Percentiles rank a stretch among this genome's conserved stretches.
Conservation (phyloP, 2,888 invertebrate species). For the Drosophila atroscutellata region DNA sequence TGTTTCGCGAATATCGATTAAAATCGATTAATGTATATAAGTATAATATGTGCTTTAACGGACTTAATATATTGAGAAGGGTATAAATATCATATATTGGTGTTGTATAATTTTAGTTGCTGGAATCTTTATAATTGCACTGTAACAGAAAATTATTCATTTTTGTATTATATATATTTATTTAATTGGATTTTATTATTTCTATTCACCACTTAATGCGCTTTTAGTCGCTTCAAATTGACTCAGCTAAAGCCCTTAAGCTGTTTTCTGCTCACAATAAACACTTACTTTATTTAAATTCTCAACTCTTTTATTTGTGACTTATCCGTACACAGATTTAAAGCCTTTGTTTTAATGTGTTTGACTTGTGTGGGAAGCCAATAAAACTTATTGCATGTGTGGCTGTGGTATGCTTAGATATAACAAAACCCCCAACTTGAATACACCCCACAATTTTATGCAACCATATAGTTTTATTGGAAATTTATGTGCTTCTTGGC, state of each 20-base stretch:
- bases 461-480: slow-evolving; percentile 56
- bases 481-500: slow-evolving; percentile 63
- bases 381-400: slow-evolving; percentile 22
- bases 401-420: slow-evolving; percentile 8
- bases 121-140: background rate
- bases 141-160: background rate
- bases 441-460: slow-evolving; percentile 36
- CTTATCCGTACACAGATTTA: slow-evolving; percentile 42
- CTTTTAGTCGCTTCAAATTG: background rate
- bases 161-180: background rate
- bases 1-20: background rate
- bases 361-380: slow-evolving; percentile 37
- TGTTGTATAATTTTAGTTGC: background rate
- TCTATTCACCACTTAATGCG: background rate
- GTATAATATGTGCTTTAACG: background rate
- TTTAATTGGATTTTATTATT: background rate
- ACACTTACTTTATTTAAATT: slow-evolving; percentile 63
- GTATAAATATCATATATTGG: background rate
- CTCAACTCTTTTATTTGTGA: slow-evolving; percentile 57
- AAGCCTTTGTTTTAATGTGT: slow-evolving; percentile 20
- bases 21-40: background rate
- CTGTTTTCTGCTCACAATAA: slow-evolving; percentile 53
- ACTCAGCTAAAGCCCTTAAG: slow-evolving; percentile 24
- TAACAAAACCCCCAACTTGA: background rate
- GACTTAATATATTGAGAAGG: background rate